A percentile compares a stretch with the other conserved stretches of the same genome.
Conservation (phyloP, 2,888 invertebrate species). For the Nyleta sp. region DNA sequence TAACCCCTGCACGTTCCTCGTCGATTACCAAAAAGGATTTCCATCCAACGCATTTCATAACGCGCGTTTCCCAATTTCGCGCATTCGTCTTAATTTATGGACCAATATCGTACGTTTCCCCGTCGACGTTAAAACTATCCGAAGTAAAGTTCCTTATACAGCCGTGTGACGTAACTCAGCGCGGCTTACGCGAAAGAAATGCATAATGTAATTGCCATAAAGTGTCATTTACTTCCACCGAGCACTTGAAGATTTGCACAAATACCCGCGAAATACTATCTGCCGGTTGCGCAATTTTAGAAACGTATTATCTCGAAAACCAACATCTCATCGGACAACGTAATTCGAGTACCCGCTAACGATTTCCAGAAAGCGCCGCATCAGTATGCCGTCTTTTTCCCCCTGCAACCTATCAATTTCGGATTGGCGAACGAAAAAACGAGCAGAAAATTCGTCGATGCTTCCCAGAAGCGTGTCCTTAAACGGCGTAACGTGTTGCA, state of each 20-base stretch:
- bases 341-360: no score
- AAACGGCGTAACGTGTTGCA: constrained; percentile 18
- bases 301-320: constrained; percentile 37
- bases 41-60: background rate
- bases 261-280: constrained; percentile 15
- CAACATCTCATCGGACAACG: constrained; percentile 10
- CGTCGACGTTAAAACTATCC: constrained; percentile 3
- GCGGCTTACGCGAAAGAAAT: constrained; percentile 31
- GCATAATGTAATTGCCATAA: constrained; percentile 48
- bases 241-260: constrained; percentile 33
- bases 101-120: constrained; percentile 27
- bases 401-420: no score
- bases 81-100: constrained; percentile 36
- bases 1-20: background rate
- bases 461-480: no score
- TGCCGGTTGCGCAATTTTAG: constrained; percentile 29
- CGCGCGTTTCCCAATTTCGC: no score
- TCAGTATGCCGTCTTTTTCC: no score
- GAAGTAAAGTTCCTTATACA: constrained; percentile 21
- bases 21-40: background rate
- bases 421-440: no score
- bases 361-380: no score
- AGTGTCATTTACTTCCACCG: constrained; percentile 45
- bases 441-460: no score
- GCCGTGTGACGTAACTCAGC: constrained; percentile 30